Percentiles rank a stretch among this genome's conserved stretches.
These are phyloP conservation scores for Serilophus lunatus DNA, from an alignment of 2,113 vertebrate species.

Conservation along the genomic window DNA sequence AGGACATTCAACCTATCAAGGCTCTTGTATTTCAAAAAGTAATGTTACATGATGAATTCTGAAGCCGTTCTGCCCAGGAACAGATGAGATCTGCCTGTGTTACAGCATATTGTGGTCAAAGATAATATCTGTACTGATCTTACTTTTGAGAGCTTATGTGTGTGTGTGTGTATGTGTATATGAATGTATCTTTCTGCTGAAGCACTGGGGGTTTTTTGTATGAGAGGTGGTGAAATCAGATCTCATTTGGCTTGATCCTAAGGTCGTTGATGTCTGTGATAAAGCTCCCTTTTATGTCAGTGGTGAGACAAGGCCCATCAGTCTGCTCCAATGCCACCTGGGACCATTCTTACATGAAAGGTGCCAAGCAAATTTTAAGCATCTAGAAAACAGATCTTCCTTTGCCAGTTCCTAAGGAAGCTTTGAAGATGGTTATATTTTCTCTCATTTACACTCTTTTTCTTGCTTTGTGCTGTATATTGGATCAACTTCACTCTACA, in stretches of 20 bases:
- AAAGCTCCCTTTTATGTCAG: background rate
- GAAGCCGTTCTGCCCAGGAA: background rate
- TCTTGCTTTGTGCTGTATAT: slow-evolving; percentile 1
- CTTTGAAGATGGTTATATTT: background rate
- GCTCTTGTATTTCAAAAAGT: background rate
- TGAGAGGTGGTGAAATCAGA: background rate
- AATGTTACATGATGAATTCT: background rate
- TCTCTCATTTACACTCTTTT: background rate
- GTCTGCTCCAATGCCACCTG: background rate
- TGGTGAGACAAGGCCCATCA: background rate
- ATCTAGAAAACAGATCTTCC: background rate
- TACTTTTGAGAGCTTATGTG: background rate
- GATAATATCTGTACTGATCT: background rate
- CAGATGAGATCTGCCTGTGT: background rate
- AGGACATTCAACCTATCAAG: slow-evolving; percentile 15
- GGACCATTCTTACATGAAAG: background rate
- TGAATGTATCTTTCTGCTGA: background rate
- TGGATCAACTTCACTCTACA: background rate
- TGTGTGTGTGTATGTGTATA: background rate
- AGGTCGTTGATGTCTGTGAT: background rate
- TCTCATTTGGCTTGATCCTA: background rate
- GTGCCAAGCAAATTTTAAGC: background rate
- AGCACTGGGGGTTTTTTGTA: background rate
- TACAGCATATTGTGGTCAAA: background rate
- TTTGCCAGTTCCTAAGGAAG: background rate